These are phyloP conservation scores for Peromyscus eremicus DNA, from an alignment of 2,797 vertebrate species.

Conservation along the genomic window DNA sequence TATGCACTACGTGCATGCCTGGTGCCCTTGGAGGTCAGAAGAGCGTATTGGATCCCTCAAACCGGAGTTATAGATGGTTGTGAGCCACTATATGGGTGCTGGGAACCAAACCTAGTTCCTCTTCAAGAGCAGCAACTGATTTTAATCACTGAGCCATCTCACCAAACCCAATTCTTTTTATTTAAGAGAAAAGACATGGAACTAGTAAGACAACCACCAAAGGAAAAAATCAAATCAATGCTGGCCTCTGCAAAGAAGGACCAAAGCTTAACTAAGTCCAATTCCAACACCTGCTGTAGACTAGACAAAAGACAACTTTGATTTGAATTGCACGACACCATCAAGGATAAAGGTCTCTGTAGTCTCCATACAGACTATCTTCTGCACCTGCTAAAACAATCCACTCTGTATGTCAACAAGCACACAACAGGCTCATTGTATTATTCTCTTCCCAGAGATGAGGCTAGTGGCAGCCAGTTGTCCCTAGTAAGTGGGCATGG, in stretches of 20 bases:
- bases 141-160: background rate
- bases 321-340: slow-evolving; percentile 73
- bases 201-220: slow-evolving; percentile 22
- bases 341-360: slow-evolving; percentile 81
- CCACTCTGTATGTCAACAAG: slow-evolving; percentile 82
- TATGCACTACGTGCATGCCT: background rate
- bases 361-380: slow-evolving; percentile 73
- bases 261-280: slow-evolving; percentile 59
- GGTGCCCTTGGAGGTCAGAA: background rate
- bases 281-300: slow-evolving; percentile 73
- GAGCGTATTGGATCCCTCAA: background rate
- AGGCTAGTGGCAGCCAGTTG: slow-evolving; percentile 76
- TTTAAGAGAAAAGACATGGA: slow-evolving; percentile 54
- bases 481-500: slow-evolving; percentile 76
- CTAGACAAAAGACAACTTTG: slow-evolving; percentile 79
- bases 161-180: slow-evolving; percentile 39
- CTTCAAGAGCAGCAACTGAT: background rate
- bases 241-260: slow-evolving; percentile 37
- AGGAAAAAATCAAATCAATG: slow-evolving; percentile 44
- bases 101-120: background rate
- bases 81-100: background rate
- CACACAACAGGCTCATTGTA: slow-evolving; percentile 80
- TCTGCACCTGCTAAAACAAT: slow-evolving; percentile 85
- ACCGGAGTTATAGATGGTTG: background rate
- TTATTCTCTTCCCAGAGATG: slow-evolving; percentile 71